Conservation (phyloP, 37 sponge, comb jelly and placozoan species). For the Sycon ciliatum region DNA sequence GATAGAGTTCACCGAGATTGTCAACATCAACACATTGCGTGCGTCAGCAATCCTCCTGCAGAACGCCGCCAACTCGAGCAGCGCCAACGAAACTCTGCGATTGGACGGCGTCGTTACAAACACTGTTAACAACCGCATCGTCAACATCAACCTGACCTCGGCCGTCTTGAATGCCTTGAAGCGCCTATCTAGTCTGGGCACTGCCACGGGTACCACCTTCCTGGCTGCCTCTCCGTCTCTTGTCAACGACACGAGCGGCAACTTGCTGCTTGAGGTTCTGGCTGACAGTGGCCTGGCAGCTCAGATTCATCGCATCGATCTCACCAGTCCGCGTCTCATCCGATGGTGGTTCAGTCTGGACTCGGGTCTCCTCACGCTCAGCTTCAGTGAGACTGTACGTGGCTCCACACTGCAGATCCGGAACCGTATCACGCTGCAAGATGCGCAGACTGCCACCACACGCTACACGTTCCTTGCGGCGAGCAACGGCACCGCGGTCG, state of each 20-base stretch:
- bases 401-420: not conserved
- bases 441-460: constrained; percentile 2
- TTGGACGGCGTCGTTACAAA: constrained; percentile 42
- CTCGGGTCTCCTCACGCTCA: constrained; percentile 35
- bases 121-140: constrained; percentile 29
- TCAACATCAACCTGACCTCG: constrained; percentile 35
- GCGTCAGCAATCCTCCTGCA: constrained; percentile 50
- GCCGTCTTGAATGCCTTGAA: constrained; percentile 68
- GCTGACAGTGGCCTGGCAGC: not conserved
- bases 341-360: not conserved
- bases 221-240: constrained; percentile 32
- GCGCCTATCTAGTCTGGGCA: constrained; percentile 49
- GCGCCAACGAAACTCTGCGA: constrained; percentile 10
- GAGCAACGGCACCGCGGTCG: not conserved
- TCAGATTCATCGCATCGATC: constrained; percentile 13
- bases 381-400: constrained; percentile 27
- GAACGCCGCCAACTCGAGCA: not conserved
- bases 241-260: constrained; percentile 57
- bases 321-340: not conserved
- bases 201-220: constrained; percentile 36
- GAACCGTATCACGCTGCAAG: constrained; percentile 46
- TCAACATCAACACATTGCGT: constrained; percentile 46
- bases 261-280: not conserved
- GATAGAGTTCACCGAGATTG: constrained; percentile 63
- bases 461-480: constrained; percentile 47